A percentile compares a stretch with the other conserved stretches of the same genome.
Conservation (phyloP, 2,888 invertebrate species). For the Metopia argyrocephala region DNA sequence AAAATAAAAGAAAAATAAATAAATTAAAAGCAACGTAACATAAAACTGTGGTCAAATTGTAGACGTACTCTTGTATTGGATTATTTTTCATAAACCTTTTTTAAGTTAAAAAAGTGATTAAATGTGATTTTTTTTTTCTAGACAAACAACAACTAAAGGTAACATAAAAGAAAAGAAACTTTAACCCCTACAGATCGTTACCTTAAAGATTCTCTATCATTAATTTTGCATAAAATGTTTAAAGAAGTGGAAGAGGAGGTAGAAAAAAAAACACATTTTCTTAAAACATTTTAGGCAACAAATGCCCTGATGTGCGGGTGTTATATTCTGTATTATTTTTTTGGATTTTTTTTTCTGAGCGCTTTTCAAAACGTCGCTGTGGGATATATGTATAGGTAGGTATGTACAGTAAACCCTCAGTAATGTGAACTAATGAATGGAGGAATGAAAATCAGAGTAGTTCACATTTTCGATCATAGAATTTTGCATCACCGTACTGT, state of each 20-base stretch:
- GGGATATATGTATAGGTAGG: no score
- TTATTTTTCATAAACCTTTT: conserved; percentile 22
- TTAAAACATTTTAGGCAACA: conserved; percentile 38
- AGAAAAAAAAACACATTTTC: conserved; percentile 21
- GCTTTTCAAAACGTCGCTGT: conserved; percentile 51
- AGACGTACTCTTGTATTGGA: conserved; percentile 5
- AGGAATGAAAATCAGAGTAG: no score
- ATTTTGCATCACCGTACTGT: no score
- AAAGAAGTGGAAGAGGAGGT: conserved; percentile 28
- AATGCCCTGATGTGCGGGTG: conserved; percentile 57
- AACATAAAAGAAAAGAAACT: conserved; percentile 49
- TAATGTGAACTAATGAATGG: no score
- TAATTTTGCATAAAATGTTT: conserved; percentile 63
- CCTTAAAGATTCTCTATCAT: conserved; percentile 61
- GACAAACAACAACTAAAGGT: conserved; percentile 12
- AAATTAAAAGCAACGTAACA: background rate
- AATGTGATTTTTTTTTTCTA: conserved; percentile 34
- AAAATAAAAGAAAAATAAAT: background rate
- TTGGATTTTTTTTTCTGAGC: conserved; percentile 16
- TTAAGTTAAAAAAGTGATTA: conserved; percentile 49
- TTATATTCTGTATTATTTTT: conserved; percentile 45
- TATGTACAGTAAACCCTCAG: no score
- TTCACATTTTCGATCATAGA: no score
- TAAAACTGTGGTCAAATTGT: conserved; percentile 46
- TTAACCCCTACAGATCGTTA: conserved; percentile 58